Conservation (phyloP, 2,888 invertebrate genomes). For the Oegoconia quadripuncta region DNA sequence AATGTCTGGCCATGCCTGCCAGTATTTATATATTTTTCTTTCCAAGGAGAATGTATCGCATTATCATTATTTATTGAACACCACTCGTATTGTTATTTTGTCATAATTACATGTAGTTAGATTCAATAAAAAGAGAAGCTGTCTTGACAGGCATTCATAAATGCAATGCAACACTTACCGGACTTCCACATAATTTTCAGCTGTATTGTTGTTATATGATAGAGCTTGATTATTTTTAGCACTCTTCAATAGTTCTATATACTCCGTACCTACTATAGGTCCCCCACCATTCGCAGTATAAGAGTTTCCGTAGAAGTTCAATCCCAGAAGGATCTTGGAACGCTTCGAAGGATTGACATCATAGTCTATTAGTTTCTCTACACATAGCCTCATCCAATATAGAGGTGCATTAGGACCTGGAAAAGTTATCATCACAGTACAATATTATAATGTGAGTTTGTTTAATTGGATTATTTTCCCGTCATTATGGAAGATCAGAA, state of each 20-base stretch:
- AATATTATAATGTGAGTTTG: too few relatives aligned
- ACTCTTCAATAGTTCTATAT: slow-evolving; percentile 85
- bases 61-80: too few relatives aligned
- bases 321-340: slow-evolving; percentile 89
- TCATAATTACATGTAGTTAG: too few relatives aligned
- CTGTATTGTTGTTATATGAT: slow-evolving; percentile 86
- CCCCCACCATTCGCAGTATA: slow-evolving; percentile 90
- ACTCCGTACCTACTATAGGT: slow-evolving; percentile 89
- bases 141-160: slow-evolving; percentile 1
- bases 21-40: too few relatives aligned
- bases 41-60: too few relatives aligned
- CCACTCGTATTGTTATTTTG: too few relatives aligned
- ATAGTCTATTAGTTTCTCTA: slow-evolving; percentile 85
- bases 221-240: slow-evolving; percentile 85
- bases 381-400: slow-evolving; percentile 88
- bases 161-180: too few relatives aligned
- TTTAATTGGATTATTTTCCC: too few relatives aligned
- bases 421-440: slow-evolving; percentile 25
- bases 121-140: too few relatives aligned
- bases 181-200: slow-evolving; percentile 92
- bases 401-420: slow-evolving; percentile 93
- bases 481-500: too few relatives aligned
- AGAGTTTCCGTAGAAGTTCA: slow-evolving; percentile 97
- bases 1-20: too few relatives aligned
- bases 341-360: slow-evolving; percentile 78